Percentiles rank a stretch among this genome's conserved stretches.
Evolutionary conservation across 2,888 invertebrate genomes (phyloP).

Genomic region (Dryococelus australis): DNA sequence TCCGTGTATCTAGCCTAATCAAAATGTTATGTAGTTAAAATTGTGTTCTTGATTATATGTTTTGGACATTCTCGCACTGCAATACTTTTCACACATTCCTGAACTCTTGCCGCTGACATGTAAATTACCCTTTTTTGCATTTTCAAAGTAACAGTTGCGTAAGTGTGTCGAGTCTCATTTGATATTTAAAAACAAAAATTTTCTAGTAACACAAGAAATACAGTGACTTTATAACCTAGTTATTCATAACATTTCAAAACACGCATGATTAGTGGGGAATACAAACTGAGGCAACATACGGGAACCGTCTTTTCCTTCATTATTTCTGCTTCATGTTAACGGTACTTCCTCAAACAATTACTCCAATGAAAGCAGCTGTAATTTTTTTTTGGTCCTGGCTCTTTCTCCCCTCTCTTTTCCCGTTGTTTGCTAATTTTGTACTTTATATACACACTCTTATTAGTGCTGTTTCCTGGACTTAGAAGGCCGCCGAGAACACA

Average conservation of each 20-base stretch:
- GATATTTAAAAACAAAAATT: neutral
- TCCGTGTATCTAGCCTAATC: too few species aligned
- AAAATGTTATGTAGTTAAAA: too few species aligned
- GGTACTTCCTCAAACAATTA: slow-evolving; percentile 8
- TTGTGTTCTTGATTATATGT: too few species aligned
- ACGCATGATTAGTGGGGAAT: neutral
- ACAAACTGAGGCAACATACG: neutral
- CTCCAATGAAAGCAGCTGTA: neutral
- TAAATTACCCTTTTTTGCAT: too few species aligned
- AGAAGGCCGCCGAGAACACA: neutral
- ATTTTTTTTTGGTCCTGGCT: neutral
- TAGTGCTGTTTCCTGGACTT: slow-evolving; percentile 10
- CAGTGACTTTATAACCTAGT: neutral
- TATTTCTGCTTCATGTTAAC: neutral
- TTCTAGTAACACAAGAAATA: too few species aligned
- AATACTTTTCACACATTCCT: too few species aligned
- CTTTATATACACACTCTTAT: slow-evolving; percentile 6
- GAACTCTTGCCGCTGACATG: too few species aligned
- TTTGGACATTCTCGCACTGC: too few species aligned
- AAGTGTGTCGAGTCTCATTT: too few species aligned
- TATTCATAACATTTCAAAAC: neutral
- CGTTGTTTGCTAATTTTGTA: neutral
- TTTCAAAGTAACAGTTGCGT: too few species aligned
- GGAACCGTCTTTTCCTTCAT: neutral
- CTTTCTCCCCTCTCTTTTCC: neutral